A percentile compares a stretch with the other conserved stretches of the same genome.
These are phyloP conservation scores for Typhlichthys eigenmanni DNA, from an alignment of 2,797 vertebrate genomes.

Conservation along the genomic window DNA sequence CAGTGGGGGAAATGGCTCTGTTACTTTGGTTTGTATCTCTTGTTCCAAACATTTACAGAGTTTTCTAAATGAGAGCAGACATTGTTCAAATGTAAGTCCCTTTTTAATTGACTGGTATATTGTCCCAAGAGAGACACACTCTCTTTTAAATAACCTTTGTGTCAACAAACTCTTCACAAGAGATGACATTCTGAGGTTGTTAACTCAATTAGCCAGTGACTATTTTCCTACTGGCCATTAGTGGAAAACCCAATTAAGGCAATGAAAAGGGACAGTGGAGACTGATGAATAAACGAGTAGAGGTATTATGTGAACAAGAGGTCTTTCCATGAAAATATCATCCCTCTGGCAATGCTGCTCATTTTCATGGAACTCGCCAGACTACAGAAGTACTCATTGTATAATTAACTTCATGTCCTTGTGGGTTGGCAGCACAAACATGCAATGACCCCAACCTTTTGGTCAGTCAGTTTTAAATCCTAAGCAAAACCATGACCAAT, in stretches of 20 bases:
- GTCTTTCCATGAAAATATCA: slow-evolving; percentile 17
- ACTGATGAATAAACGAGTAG: not conserved
- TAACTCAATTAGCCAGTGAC: slow-evolving; percentile 17
- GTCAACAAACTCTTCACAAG: slow-evolving; percentile 3
- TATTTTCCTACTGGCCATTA: not conserved
- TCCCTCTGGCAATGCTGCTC: slow-evolving; percentile 29
- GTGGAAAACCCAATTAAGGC: slow-evolving; percentile 5
- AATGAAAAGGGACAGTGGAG: slow-evolving; percentile 8
- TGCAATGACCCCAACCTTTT: slow-evolving; percentile 24
- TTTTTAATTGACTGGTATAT: slow-evolving; percentile 21
- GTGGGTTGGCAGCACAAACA: slow-evolving; percentile 17
- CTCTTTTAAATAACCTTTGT: not conserved
- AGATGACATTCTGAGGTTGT: slow-evolving; percentile 6
- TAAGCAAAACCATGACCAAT: slow-evolving; percentile 39
- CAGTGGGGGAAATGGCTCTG: no score
- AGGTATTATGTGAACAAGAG: not conserved
- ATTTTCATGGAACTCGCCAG: slow-evolving; percentile 19
- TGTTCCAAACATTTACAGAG: no score
- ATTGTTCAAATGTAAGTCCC: slow-evolving; percentile 7
- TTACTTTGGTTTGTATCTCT: no score
- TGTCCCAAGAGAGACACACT: not conserved
- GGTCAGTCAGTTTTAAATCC: slow-evolving; percentile 12
- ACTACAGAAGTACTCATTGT: not conserved
- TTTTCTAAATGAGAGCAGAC: not conserved
- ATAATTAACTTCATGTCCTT: slow-evolving; percentile 28